These are phyloP conservation scores for Thalpophila matura DNA, from an alignment of 2,888 invertebrate species.

Conservation along the genomic window DNA sequence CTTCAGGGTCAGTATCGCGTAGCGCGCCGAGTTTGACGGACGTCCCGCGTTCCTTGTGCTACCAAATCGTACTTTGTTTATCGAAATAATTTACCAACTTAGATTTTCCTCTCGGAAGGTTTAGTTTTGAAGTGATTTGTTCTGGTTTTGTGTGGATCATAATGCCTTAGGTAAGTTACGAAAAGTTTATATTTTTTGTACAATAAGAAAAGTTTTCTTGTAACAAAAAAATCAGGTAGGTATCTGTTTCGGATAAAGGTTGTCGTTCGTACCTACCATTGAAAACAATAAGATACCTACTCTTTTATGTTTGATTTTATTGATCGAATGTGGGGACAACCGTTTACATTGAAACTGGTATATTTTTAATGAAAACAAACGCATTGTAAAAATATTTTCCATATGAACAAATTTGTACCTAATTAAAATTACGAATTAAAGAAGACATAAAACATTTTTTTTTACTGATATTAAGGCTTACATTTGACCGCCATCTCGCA, in stretches of 20 bases:
- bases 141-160: constrained; percentile 46
- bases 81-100: constrained; percentile 43
- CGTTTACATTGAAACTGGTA: too few species aligned
- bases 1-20: constrained; percentile 60
- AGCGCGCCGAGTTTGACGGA: constrained; percentile 52
- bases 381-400: too few species aligned
- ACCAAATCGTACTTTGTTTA: constrained; percentile 32
- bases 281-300: not conserved
- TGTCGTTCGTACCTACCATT: too few species aligned
- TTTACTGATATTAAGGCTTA: too few species aligned
- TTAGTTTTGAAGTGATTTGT: constrained; percentile 51
- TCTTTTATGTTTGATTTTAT: too few species aligned
- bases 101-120: constrained; percentile 11
- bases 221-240: not conserved
- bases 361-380: too few species aligned
- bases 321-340: too few species aligned
- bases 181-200: not conserved
- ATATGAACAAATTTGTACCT: too few species aligned
- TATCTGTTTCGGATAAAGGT: not conserved
- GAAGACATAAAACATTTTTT: too few species aligned
- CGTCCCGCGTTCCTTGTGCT: constrained; percentile 50
- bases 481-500: too few species aligned
- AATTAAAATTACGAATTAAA: too few species aligned
- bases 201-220: not conserved
- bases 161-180: constrained; percentile 39